Evolutionary conservation across 2,888 invertebrate species (phyloP).

Genomic region (Drosophila engyochracea): DNA sequence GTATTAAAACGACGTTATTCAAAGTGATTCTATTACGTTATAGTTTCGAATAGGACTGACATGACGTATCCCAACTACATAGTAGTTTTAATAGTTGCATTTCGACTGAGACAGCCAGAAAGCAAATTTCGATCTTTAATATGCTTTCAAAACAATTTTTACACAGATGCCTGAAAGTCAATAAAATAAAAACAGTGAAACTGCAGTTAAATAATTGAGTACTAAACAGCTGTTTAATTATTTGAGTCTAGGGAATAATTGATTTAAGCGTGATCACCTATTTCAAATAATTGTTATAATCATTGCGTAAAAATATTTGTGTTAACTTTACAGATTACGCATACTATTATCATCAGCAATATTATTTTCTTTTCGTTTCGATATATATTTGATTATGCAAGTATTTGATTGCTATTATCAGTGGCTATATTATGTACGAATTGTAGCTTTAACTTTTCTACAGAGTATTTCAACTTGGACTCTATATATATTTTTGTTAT

Average conservation of each 20-base stretch:
- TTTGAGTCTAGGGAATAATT: slow-evolving; percentile 5
- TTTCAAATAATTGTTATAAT: neutral
- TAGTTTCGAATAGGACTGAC: neutral
- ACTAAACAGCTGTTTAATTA: slow-evolving; percentile 35
- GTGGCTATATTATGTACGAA: neutral
- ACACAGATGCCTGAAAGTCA: slow-evolving; percentile 6
- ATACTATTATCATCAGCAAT: neutral
- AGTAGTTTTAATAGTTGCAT: too few relatives aligned
- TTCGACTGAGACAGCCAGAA: neutral
- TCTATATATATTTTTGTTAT: neutral
- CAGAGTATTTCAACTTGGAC: neutral
- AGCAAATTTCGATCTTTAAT: neutral
- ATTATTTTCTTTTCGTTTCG: neutral
- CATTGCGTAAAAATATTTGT: neutral
- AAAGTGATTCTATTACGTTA: neutral
- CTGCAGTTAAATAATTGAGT: neutral
- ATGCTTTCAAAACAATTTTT: slow-evolving; percentile 20
- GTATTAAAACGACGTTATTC: slow-evolving; percentile 3
- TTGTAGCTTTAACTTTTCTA: neutral
- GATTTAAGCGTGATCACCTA: neutral
- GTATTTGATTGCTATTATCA: neutral
- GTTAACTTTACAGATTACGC: neutral
- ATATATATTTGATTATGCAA: neutral
- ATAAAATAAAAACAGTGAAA: slow-evolving; percentile 3
- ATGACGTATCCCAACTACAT: neutral